Evolutionary conservation across 2,797 vertebrate species (phyloP), one percentile per base, ranked within the genome.

Genomic region (Coregonus sp.): DNA sequence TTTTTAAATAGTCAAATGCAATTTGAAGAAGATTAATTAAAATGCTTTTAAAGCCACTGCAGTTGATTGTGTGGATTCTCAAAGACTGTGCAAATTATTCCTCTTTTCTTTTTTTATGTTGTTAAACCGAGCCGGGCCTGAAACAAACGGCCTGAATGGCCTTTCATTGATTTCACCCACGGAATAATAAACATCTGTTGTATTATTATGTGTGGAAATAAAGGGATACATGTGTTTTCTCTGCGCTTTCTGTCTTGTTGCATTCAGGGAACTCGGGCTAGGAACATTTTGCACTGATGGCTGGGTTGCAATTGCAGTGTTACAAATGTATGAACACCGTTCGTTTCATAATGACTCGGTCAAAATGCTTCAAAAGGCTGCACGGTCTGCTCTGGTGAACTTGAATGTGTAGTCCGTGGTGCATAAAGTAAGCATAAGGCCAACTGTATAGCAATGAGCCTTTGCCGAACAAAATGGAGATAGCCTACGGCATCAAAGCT

Each of bases 351-450:
- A 92, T 89, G 86, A 87, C 75, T 82, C 71, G 71, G 85, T 86
- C 86, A 85, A 78, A 91, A 91, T 87, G 89, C 87, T 91, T 93
- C 83, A 83, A 91, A 93, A 93, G 87, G 85, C 89, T 63, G 40
- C 74, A 11, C 81, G 88, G 90, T 93, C 84, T 94, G 93, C 92
- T 94, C 92, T 90, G 86, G 87, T 92, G 91, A 92, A 91, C 93
- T 90, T 92, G 90, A 94, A 94, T 94, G 89, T 92, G 90, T 89
- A 90, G 84, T 88, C 89, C 71, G 73, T 87, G 92, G 93, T 94
- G 92, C 93, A 93, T 92, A 93, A 92, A 94, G 90, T 90, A 90
- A 94, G 91, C 91, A 91, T 90, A 91, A 92, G 90, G 87, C 89
- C 88, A 90, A 87, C 78, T 89, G 87, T 87, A 88, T 80, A 81